Conservation (phyloP, 2,113 vertebrate genomes). For the Benitochromis conjunctus region DNA sequence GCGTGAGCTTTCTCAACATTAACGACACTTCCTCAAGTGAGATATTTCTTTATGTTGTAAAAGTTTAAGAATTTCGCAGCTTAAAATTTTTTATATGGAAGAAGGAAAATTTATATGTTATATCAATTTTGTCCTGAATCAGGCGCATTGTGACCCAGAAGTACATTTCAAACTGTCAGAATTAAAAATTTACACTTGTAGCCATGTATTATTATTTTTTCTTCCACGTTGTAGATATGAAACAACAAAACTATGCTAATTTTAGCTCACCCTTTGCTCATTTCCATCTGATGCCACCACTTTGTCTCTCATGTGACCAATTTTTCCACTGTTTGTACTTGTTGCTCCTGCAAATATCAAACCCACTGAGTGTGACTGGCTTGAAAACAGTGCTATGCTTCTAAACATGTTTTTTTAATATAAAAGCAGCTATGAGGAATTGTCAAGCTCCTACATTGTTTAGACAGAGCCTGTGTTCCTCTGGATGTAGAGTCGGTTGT, state of each 20-base stretch:
- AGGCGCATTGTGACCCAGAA: background rate
- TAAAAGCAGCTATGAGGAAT: background rate
- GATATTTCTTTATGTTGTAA: background rate
- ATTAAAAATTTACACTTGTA: background rate
- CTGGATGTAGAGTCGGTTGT: background rate
- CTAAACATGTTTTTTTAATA: background rate
- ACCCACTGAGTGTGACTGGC: background rate
- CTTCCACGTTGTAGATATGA: background rate
- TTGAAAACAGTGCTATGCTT: background rate
- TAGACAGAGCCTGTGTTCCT: background rate
- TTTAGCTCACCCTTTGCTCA: background rate
- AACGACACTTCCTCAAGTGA: constrained; percentile 58
- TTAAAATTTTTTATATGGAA: background rate
- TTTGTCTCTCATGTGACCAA: background rate
- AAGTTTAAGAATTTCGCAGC: background rate
- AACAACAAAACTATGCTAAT: background rate
- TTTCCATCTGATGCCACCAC: background rate
- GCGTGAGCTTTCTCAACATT: constrained; percentile 34
- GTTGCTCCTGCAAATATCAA: background rate
- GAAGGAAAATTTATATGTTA: background rate
- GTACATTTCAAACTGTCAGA: fast-evolving
- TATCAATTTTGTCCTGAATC: background rate
- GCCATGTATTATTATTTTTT: background rate
- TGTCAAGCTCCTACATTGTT: background rate
- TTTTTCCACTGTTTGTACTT: background rate